Evolutionary conservation across 1,140 invertebrate species (phyloP), one percentile per base, ranked within the genome.

Genomic region (Leptinotarsa defecta): DNA sequence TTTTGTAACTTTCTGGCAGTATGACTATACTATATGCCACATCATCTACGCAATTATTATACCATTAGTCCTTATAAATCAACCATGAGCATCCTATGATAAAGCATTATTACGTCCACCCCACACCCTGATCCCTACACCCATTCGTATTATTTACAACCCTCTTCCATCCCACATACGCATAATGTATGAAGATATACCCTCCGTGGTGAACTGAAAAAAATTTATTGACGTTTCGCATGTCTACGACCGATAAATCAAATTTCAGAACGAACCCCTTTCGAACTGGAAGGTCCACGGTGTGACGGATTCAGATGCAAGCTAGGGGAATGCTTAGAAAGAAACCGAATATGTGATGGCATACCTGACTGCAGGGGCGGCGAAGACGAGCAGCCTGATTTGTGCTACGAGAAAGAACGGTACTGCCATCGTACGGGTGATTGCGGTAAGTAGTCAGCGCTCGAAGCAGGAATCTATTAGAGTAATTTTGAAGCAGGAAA

Each of bases 281-380:
- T 27, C 1, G 24, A 17, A 3, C 43, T 17, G 48, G 49, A 65
- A 13, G 76, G 81, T 67, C 81, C 86, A 3, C 4, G 75, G 8
- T 94, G 93, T 78, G 65, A 85, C 4, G 90, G 91, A 1, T 81
- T 88, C n/a, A 86, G 91, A 70, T 96, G 94, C 85, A 83, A 86
- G 22, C 85, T 92, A 52, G 94, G 94, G 0, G 82, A 89, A 64
- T 96, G 94, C 84, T 80, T 96, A 24, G 79, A 88, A 1, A 85
- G 87, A 61, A 73, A 86, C 6, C 86, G 89, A 69, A 85, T 94
- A 34, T 96, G 94, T 81, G 89, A 96, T 82, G 91, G 91, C 0
- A 85, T 91, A 63, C 81, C 81, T 1, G 89, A 96, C 78, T 97
- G 95, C 85, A 87, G 91, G 81, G 89, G 91, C 79, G 88, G 87